phyloP scores from a whole-genome alignment of 2,113 vertebrate species.

The Zingel zingel region DNA sequence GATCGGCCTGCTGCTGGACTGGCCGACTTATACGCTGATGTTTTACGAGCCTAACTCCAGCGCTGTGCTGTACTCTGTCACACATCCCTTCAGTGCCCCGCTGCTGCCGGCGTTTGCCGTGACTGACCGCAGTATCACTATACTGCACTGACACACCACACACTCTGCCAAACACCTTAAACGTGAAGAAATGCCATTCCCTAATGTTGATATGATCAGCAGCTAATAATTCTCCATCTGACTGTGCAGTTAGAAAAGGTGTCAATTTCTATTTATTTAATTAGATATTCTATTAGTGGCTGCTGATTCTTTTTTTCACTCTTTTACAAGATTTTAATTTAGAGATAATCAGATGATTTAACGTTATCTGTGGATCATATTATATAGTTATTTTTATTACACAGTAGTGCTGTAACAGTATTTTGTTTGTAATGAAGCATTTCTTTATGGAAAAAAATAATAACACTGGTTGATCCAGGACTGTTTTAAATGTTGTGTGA shows the following conservation, averaged over 20 bases:
- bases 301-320: slow-evolving; percentile 1
- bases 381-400: too few relatives aligned
- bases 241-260: slow-evolving; percentile 9
- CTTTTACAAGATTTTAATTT: slow-evolving; percentile 15
- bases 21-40: slow-evolving; percentile 86
- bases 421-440: background rate
- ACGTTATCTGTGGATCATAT: slow-evolving; percentile 29
- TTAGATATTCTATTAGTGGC: background rate
- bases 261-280: slow-evolving; percentile 51
- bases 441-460: background rate
- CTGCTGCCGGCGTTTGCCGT: slow-evolving; percentile 90
- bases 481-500: slow-evolving; percentile 11
- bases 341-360: background rate
- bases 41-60: slow-evolving; percentile 88
- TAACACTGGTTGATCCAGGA: slow-evolving; percentile 44
- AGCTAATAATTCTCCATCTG: background rate
- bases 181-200: slow-evolving; percentile 22
- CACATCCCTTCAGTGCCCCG: slow-evolving; percentile 78
- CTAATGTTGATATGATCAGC: slow-evolving; percentile 27
- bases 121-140: slow-evolving; percentile 87
- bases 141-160: slow-evolving; percentile 68
- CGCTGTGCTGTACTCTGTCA: slow-evolving; percentile 84
- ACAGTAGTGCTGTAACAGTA: slow-evolving; percentile 22
- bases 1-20: slow-evolving; percentile 91
- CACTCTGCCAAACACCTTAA: background rate